Base-by-base conservation (phyloP, 2,888 invertebrate species). In the Argyresthia goedartella region DNA sequence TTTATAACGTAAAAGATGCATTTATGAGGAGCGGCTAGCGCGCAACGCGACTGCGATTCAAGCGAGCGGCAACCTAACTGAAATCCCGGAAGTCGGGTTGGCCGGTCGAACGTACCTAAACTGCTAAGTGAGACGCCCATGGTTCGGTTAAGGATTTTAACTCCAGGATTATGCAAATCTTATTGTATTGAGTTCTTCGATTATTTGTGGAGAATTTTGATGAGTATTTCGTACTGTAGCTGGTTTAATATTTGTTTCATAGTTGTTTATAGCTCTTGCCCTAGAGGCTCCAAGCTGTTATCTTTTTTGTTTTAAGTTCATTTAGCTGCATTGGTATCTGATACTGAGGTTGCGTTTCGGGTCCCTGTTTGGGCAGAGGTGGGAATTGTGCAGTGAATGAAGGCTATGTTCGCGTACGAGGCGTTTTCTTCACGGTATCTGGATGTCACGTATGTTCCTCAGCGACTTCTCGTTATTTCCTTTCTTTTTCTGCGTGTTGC, bases 121-220 rank as follows among this genome's bases (percentile, higher is more conserved):
- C n/a, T n/a, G n/a, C n/a, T n/a, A n/a, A n/a, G n/a, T n/a, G n/a
- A n/a, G n/a, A n/a, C n/a, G n/a, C n/a, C n/a, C n/a, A n/a, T n/a
- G n/a, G n/a, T n/a, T n/a, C 14, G 7, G 35, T 36, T 14, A 44
- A 44, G 35, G 8, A 35, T 35, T 43, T 51, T 25, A 51, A 14
- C 11, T 51, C 51, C 10, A 43, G 13, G 14, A 44, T 14, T 35
- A 45, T 53, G n/a, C n/a, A n/a, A n/a, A n/a, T n/a, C n/a, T n/a
- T n/a, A n/a, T 45, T 14, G 15, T 45, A 45, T 45, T 45, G 44
- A 45, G 13, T 11, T 16, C 15, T 45, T 8, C 15, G 15, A 45
- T 45, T 45, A 16, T 45, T 45, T 45, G 44, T 14, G 13, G 44
- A 45, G 44, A 45, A 45, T 45, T 45, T 45, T 14, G 16, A 45